These are phyloP conservation scores for Platycnemis pennipes DNA, from an alignment of 2,888 invertebrate genomes.

Conservation along the genomic window DNA sequence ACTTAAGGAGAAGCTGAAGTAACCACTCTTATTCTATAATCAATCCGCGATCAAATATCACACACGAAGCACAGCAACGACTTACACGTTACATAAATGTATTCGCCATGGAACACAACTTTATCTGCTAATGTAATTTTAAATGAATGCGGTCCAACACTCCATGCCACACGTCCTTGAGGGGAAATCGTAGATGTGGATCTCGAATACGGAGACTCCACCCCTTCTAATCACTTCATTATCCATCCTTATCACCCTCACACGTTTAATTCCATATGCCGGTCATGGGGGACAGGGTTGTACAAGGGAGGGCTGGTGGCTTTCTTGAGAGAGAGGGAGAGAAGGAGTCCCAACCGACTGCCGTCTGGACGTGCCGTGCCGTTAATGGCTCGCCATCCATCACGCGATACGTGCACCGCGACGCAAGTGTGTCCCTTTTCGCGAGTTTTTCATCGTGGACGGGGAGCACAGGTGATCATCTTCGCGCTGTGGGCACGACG, in stretches of 20 bases:
- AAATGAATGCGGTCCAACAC: too few species aligned
- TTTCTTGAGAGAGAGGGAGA: not conserved
- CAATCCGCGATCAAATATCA: too few species aligned
- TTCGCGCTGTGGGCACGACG: not conserved
- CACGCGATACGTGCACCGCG: not conserved
- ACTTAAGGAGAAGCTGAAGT: too few species aligned
- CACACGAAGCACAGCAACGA: too few species aligned
- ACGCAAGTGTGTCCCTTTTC: not conserved
- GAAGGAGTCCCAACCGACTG: not conserved
- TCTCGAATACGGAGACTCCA: slow-evolving; percentile 9
- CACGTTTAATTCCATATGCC: not conserved
- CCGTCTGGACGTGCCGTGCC: not conserved
- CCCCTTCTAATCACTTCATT: slow-evolving; percentile 30
- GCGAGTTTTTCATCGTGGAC: not conserved
- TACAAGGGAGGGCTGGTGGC: not conserved
- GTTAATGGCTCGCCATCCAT: slow-evolving; percentile 8
- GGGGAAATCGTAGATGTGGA: slow-evolving; percentile 33
- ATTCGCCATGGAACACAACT: too few species aligned
- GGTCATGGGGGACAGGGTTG: not conserved
- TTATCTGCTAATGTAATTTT: too few species aligned
- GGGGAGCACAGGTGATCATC: not conserved
- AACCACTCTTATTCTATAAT: too few species aligned
- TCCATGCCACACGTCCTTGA: not conserved
- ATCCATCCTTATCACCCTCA: not conserved
- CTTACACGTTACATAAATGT: too few species aligned